phyloP scores from a whole-genome alignment of 2,888 invertebrate genomes.

The Blastobasis adustella region DNA sequence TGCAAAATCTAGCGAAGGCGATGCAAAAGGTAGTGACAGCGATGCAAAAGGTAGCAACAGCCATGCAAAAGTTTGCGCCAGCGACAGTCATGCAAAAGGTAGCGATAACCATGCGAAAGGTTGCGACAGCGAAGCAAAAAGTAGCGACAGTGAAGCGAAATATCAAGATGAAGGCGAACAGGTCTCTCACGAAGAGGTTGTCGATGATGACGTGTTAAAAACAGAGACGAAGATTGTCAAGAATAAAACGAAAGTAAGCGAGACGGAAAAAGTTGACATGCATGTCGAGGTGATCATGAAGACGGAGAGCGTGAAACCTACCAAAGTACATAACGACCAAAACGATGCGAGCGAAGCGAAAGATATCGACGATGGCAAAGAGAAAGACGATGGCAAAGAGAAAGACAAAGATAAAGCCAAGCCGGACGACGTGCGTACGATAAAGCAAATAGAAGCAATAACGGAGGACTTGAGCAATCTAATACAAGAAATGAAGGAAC shows the following conservation, averaged over 20 bases:
- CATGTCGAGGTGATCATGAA: constrained; percentile 36
- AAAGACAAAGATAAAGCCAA: constrained; percentile 18
- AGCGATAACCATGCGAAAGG: neutral
- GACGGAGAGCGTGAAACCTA: constrained; percentile 26
- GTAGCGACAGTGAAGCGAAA: constrained; percentile 23
- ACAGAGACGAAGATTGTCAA: constrained; percentile 42
- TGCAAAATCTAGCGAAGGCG: constrained; percentile 1
- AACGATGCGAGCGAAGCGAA: constrained; percentile 28
- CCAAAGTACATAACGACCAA: constrained; percentile 38
- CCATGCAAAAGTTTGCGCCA: neutral
- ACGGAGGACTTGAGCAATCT: constrained; percentile 59
- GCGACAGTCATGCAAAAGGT: neutral
- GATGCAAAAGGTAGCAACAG: constrained; percentile 17
- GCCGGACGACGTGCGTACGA: constrained; percentile 30
- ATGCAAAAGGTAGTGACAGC: constrained; percentile 7
- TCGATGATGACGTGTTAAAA: constrained; percentile 30
- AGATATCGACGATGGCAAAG: constrained; percentile 14
- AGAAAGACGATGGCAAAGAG: constrained; percentile 6
- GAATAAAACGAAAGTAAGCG: constrained; percentile 33
- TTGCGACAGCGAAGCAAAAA: constrained; percentile 12
- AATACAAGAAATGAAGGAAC: constrained; percentile 52
- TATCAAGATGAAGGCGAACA: constrained; percentile 37
- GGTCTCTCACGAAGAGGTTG: constrained; percentile 35
- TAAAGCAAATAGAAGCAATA: constrained; percentile 52
- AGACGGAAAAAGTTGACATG: constrained; percentile 33